Evolutionary conservation across 2,113 vertebrate genomes (phyloP), one percentile per base, ranked within the genome.

Genomic region (Apistogramma diplotaenia): DNA sequence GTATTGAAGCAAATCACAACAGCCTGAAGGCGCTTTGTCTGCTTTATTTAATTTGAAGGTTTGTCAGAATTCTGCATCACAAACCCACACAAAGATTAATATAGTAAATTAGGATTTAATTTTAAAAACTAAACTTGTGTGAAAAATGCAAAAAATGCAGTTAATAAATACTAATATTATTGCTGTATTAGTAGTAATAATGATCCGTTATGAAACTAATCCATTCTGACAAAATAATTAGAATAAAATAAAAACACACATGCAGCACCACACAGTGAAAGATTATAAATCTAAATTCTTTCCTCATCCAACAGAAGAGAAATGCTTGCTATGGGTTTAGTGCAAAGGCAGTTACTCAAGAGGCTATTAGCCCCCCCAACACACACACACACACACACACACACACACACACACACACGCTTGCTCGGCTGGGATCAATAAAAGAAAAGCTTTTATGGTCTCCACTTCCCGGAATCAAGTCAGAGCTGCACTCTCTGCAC

Each of bases 381-480:
- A 40, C 80, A 46, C 73, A 70, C 77, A 59, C 51, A 74, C 58
- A 60, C 16, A 13, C 19, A 72, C 51, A 65, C 59, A 62, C 77
- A 4, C 23, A 76, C 46, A 74, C 58, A 56, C 76, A 4, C 21
- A 71, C 46, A 62, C 54, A 65, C 76, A 11, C n/a, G 1, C 54
- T 62, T 58, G 67, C 76, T n/a, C 27, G 78, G 60, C 65, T 37
- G 8, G 43, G 78, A 94, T 93, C 92, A 82, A 93, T 93, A 89
- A 60, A 62, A 81, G 62, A 85, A 89, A 92, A 80, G 89, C 91
- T 93, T 91, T 93, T 90, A 93, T 31, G 3, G 81, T 57, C 74
- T 82, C 43, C 78, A 74, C 89, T 92, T 94, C 91, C 89, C 1
- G 73, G 85, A 92, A 91, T 58, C 61, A 11, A 49, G 54, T 87